Conservation (phyloP, 2,797 vertebrate species). For the Channa striata region DNA sequence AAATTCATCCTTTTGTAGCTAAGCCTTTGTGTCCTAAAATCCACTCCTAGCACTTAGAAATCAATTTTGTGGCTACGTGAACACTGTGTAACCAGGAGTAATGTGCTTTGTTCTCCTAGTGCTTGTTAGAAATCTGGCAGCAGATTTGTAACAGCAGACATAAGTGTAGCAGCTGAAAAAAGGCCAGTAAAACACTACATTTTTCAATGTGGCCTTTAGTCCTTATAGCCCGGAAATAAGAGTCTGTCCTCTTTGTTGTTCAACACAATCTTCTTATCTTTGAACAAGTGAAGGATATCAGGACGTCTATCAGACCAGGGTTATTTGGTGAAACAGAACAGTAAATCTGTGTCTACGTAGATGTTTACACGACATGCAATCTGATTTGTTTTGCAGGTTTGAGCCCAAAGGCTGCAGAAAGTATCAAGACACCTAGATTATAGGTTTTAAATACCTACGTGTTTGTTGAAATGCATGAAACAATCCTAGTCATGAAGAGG, state of each 20-base stretch:
- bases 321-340: constrained; percentile 4
- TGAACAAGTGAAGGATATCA: constrained; percentile 11
- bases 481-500: no score
- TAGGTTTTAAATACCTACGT: no score
- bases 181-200: constrained; percentile 1
- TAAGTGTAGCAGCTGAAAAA: constrained; percentile 4
- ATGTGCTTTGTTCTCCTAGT: constrained; percentile 12
- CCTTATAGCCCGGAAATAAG: constrained; percentile 7
- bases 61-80: constrained; percentile 13
- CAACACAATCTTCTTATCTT: constrained; percentile 6
- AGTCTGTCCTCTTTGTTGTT: background rate
- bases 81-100: constrained; percentile 6
- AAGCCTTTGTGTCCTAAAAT: constrained; percentile 18
- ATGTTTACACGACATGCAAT: no score
- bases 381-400: constrained; percentile 6
- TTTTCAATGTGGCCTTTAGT: constrained; percentile 9
- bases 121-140: constrained; percentile 17
- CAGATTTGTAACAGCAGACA: constrained; percentile 1
- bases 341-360: constrained; percentile 1
- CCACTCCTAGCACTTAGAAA: background rate
- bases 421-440: no score
- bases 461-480: no score
- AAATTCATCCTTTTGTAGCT: background rate
- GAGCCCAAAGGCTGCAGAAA: background rate
- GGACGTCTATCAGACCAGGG: background rate